Evolutionary conservation across 2,113 vertebrate genomes (phyloP).

Genomic region (Elgaria multicarinata): DNA sequence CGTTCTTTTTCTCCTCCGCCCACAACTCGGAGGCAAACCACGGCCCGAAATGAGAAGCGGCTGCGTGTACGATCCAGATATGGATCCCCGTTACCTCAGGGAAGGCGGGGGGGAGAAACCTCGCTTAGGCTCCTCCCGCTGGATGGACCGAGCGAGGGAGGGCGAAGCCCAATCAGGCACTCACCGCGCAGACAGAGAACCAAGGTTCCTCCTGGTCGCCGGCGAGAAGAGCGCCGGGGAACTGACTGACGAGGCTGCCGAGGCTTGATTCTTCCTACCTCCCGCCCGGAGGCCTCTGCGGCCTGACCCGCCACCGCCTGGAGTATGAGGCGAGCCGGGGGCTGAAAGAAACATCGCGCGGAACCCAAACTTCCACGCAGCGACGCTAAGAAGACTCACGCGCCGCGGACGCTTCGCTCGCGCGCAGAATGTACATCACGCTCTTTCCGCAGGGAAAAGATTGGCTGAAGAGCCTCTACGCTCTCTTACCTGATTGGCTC

Average conservation of each 20-base stretch:
- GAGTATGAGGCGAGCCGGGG: slow-evolving; percentile 71
- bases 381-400: neutral
- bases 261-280: slow-evolving; percentile 60
- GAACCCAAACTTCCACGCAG: rapidly evolving
- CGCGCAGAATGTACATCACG: neutral
- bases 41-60: neutral
- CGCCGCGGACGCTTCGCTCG: rapidly evolving
- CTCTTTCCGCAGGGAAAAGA: neutral
- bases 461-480: neutral
- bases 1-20: neutral
- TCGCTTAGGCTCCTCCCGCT: neutral
- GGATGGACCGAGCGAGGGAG: neutral
- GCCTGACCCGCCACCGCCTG: slow-evolving; percentile 44
- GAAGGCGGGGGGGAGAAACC: no score
- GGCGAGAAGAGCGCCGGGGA: slow-evolving; percentile 76
- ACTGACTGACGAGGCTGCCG: slow-evolving; percentile 30
- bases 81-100: neutral
- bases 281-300: slow-evolving; percentile 66
- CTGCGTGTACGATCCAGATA: neutral
- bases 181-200: slow-evolving; percentile 75
- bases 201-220: slow-evolving; percentile 59
- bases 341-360: slow-evolving; percentile 67
- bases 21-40: neutral
- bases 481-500: neutral
- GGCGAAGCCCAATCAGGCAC: neutral